Evolutionary conservation across 2,888 invertebrate species (phyloP), one percentile per base, ranked within the genome.

Genomic region (Melolontha melolontha): DNA sequence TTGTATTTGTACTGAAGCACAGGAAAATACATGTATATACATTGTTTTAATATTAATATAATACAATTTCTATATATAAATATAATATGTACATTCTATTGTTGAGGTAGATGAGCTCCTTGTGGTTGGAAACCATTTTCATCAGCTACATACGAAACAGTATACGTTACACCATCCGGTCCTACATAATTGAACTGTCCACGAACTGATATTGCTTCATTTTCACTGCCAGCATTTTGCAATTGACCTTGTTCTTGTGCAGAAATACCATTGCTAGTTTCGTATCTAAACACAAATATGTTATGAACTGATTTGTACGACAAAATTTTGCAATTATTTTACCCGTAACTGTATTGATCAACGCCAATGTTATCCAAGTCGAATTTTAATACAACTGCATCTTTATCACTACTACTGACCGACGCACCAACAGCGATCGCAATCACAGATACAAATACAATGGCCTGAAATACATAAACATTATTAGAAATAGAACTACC

Each of bases 261-360:
- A 5, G 87, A 85, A 6, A 86, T 86, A 29, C 90, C 90, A 74
- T 90, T 89, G 75, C 90, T 90, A 5, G 90, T 87, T 76, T 90
- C 89, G 73, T 86, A 90, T 22, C 90, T 87, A 82, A 67, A 67
- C 41, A 6, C 11, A 44, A 11, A 65, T 22, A 11, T 22, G 2
- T 16, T 54, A 4, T 12, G 12, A 16, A 17, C 6, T 40, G 4
- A 12, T 40, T 40, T 39, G 11, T 54, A 16, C 10, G 14, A 11
- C 10, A 41, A 41, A 5, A 1, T 16, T 22, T 55, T 41, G 10
- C 41, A 11, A 55, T 40, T 14, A 34, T 77, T 76, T 75, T 75
- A 80, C 80, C 73, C 76, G 64, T 75, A 81, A 57, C 74, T 79
- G 72, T 80, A 82, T 65, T 79, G 79, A 70, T 79, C 80, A 51